phyloP scores from a whole-genome alignment of 2,888 invertebrate species.

The Gymnosoma rotundatum region DNA sequence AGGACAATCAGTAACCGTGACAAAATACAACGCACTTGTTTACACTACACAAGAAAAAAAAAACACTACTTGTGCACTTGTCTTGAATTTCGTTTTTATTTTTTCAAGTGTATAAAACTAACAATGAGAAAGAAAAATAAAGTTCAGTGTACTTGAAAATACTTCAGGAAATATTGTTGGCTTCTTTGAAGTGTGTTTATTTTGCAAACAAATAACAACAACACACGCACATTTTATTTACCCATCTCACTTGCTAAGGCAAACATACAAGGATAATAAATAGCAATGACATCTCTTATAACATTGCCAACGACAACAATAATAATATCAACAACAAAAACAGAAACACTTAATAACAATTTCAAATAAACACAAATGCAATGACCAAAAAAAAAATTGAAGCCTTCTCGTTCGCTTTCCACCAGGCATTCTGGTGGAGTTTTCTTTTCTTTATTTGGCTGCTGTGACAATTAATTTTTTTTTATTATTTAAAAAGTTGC shows the following conservation, averaged over 20 bases:
- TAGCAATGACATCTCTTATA: conserved; percentile 33
- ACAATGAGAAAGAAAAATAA: conserved; percentile 19
- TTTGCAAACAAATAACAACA: neutral
- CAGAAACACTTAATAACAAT: conserved; percentile 27
- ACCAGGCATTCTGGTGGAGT: neutral
- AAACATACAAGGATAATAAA: conserved; percentile 63
- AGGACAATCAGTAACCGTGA: conserved; percentile 46
- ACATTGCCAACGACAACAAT: conserved; percentile 1
- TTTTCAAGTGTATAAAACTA: conserved; percentile 31
- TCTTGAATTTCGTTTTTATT: conserved; percentile 7
- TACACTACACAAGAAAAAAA: conserved; percentile 27
- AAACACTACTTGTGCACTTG: conserved; percentile 32
- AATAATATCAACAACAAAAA: conserved; percentile 1
- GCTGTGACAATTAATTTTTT: conserved; percentile 16
- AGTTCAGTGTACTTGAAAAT: conserved; percentile 34
- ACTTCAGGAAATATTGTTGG: conserved; percentile 60
- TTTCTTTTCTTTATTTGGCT: conserved; percentile 37
- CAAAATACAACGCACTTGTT: conserved; percentile 53
- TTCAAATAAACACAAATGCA: conserved; percentile 23
- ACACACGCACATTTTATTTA: conserved; percentile 40
- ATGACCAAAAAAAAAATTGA: neutral
- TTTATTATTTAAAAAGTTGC: conserved; percentile 3
- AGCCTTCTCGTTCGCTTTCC: neutral
- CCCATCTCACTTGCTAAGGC: conserved; percentile 61
- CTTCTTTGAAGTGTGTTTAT: conserved; percentile 35